Evolutionary conservation across 2,113 vertebrate genomes (phyloP), one percentile per base, ranked within the genome.

Genomic region (Vulpes lagopus): DNA sequence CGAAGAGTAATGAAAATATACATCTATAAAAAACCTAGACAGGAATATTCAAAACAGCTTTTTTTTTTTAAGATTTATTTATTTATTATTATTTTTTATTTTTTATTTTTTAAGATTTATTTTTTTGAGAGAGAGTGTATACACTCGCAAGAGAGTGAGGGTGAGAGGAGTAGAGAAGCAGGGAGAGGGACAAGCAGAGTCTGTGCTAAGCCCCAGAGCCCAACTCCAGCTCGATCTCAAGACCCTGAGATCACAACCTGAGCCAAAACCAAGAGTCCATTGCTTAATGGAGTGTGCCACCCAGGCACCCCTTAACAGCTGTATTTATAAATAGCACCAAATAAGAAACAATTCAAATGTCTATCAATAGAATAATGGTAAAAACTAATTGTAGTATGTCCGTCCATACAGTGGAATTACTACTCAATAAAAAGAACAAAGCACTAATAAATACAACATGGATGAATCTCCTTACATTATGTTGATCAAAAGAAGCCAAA

Each of bases 311-410:
- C 32, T 35, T 69, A 69, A 69, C 32, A 69, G 67, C 32, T n/a
- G 8, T 80, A 90, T 57, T 89, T 51, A 80, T 43, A 89, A 83
- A 69, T 22, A 55, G 43, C n/a, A 62, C 38, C 30, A 78, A 76
- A 55, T 12, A 91, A 87, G 59, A 91, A 94, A 95, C 27, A 64
- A 71, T 62, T 84, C 78, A 79, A 94, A 83, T 27, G 9, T 83
- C 35, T 32, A 82, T n/a, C 49, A 87, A 76, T 2, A 74, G 43
- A 49, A n/a, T 55, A 73, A 17, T 10, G n/a, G 11, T 25, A 83
- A 83, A 83, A 89, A 38, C 11, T 35, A 67, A 86, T 0, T 86
- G 23, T 30, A 87, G 51, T 69, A 71, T 38, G 22, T 23, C 60
- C 90, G 22, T 23, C 60, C 90, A 65, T 16, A 69, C 30, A 96